Evolutionary conservation across 2,797 vertebrate genomes (phyloP), one percentile per base, ranked within the genome.

Genomic region (Pelobates cultripes): DNA sequence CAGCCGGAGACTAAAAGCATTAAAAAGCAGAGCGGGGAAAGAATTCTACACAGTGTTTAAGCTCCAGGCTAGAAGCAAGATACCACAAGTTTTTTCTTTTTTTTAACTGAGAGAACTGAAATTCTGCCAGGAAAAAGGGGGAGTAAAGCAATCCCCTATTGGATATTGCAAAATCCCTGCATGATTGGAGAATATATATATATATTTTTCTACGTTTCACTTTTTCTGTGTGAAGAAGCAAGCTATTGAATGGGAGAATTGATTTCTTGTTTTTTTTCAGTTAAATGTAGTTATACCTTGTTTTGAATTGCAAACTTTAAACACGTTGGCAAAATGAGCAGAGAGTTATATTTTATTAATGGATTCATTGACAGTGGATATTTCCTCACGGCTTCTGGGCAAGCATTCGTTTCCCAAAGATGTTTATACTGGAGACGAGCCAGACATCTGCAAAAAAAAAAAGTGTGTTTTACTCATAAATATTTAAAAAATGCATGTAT

Each of bases 51-150:
- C 73, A 84, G 79, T 69, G 69, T 73, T 80, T 70, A 81, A 78
- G 77, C 78, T 77, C 70, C 74, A 78, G 75, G 79, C 78, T 60
- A 81, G 78, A 84, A 81, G 79, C 83, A 81, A 85, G 84, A 81
- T 84, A 84, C 82, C 82, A 75, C 82, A 84, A 79, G 82, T 72
- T 83, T 74, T 78, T 76, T 51, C 10, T 51, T 51, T 51, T 51
- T 84, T 84, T 76, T 57, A 14, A 75, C 77, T 80, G 70, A 47
- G 72, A 84, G 82, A 84, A 84, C 72, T 79, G 82, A 79, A 79
- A 72, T 63, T 79, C 60, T 71, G 82, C 82, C 82, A 84, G 82
- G 82, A 84, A 84, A 84, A 84, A 70, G 82, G 68, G 77, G 76
- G 73, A 79, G 77, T 76, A 75, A 73, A 57, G 77, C 67, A 76